A percentile compares a stretch with the other conserved stretches of the same genome.
Evolutionary conservation across 2,888 invertebrate genomes (phyloP).

Genomic region (Sphecodes monilicornis): DNA sequence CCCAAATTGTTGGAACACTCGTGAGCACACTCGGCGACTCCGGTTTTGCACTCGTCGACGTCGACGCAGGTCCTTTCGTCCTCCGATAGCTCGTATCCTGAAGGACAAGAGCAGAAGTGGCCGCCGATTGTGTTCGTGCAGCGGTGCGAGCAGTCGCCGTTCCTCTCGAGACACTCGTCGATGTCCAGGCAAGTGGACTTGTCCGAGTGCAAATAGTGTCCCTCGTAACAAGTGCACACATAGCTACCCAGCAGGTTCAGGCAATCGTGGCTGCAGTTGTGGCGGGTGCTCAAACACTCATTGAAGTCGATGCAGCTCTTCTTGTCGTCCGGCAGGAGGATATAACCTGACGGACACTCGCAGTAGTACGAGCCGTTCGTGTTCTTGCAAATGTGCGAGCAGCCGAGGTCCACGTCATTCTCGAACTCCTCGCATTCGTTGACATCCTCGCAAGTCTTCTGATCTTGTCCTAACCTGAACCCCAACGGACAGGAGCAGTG

Average conservation of each 20-base stretch:
- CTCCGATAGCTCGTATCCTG: constrained; percentile 84
- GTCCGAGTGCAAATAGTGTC: constrained; percentile 79
- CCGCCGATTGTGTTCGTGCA: constrained; percentile 85
- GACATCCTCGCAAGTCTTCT: constrained; percentile 83
- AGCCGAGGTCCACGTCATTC: constrained; percentile 80
- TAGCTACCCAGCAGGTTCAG: constrained; percentile 80
- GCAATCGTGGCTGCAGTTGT: constrained; percentile 80
- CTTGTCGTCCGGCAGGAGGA: constrained; percentile 80
- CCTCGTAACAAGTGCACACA: constrained; percentile 80
- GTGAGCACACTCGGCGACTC: constrained; percentile 84
- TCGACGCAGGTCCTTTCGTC: constrained; percentile 82
- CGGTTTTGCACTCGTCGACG: constrained; percentile 83
- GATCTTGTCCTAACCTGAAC: constrained; percentile 82
- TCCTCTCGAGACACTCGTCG: constrained; percentile 78
- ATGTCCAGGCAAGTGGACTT: constrained; percentile 80
- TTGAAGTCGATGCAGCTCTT: constrained; percentile 85
- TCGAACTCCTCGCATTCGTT: constrained; percentile 81
- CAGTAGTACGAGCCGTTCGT: constrained; percentile 86
- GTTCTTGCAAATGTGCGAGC: constrained; percentile 85
- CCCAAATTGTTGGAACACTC: constrained; percentile 84
- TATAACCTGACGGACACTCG: constrained; percentile 85
- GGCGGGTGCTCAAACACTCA: constrained; percentile 79
- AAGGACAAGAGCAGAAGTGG: constrained; percentile 86
- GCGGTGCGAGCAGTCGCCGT: constrained; percentile 85
- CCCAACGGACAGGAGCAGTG: constrained; percentile 86